Evolutionary conservation across 2,797 vertebrate species (phyloP), one percentile per base, ranked within the genome.

Genomic region (Cirrhinus mrigala): DNA sequence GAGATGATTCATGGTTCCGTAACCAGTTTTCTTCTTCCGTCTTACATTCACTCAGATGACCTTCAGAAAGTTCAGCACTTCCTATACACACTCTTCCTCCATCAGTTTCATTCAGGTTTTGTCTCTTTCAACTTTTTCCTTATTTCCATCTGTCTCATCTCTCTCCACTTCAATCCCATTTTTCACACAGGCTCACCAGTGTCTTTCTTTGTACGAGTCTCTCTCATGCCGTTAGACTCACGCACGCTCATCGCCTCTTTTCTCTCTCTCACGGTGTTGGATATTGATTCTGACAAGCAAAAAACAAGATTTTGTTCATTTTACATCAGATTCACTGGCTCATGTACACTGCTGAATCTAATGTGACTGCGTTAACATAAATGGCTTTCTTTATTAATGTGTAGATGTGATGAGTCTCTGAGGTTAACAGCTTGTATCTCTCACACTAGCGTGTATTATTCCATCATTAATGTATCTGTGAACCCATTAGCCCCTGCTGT

Each of bases 401-500:
- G 27, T 20, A 22, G 12, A 68, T 68, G 27, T 52, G 16, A 81
- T 68, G 62, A 16, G n/a, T 24, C 70, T 82, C 24, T 29, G 40
- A 60, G 69, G n/a, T 29, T 74, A 82, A 64, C 81, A 48, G 54
- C 69, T 18, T 74, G 69, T 82, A 46, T 44, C 37, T 24, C 29
- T 84, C 48, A 68, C 60, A 56, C 62, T 68, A 33, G 11, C 62
- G 4, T 66, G 4, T 76, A 54, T 77, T 54, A 27, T 40, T 40
- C 22, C 48, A 40, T 78, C 68, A 84, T 83, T 78, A 40, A 29
- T 87, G 6, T n/a, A 58, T 56, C 22, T 2, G 50, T 77, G 37
- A 84, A 78, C 14, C 79, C 48, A 58, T 87, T 77, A 80, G 81
- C 79, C 29, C 22, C 6, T 50, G 79, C 52, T 80, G 44, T 54